Percentiles rank a stretch among this genome's conserved stretches.
Evolutionary conservation across 1,140 invertebrate genomes (phyloP).

Genomic region (Rhopalosiphum maidis): DNA sequence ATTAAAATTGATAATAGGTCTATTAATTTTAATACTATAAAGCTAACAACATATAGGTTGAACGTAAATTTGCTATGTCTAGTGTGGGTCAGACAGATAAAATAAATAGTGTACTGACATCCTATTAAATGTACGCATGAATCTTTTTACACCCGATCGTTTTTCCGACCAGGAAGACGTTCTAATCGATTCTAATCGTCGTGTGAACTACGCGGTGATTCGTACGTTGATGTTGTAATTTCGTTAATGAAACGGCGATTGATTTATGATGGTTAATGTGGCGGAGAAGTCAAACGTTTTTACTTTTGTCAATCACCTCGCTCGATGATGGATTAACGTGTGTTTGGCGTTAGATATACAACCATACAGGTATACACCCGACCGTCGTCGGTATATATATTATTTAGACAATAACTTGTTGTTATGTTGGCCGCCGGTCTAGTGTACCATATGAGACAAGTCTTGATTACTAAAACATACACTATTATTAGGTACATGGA

Average conservation of each 20-base stretch:
- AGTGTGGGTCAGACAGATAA: no score
- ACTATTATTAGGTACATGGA: not conserved
- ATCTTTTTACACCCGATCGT: not conserved
- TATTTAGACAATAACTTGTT: conserved; percentile 4
- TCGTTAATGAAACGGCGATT: conserved; percentile 33
- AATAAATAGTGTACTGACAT: no score
- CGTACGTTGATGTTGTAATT: not conserved
- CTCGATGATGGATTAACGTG: conserved; percentile 29
- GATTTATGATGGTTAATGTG: conserved; percentile 37
- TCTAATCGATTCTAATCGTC: conserved; percentile 16
- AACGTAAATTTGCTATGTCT: no score
- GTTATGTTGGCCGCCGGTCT: not conserved
- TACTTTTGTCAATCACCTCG: conserved; percentile 24
- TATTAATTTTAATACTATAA: no score
- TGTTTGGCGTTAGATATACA: not conserved
- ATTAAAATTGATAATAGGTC: no score
- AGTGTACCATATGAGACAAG: not conserved
- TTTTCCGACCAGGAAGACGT: not conserved
- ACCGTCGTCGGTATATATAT: not conserved
- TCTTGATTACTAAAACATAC: conserved; percentile 18
- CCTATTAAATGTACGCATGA: not conserved
- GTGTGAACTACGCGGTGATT: not conserved
- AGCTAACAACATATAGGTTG: no score
- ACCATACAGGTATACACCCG: not conserved
- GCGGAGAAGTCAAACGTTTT: not conserved